Conservation (phyloP, 2,797 vertebrate species). For the Bradypodion pumilum region DNA sequence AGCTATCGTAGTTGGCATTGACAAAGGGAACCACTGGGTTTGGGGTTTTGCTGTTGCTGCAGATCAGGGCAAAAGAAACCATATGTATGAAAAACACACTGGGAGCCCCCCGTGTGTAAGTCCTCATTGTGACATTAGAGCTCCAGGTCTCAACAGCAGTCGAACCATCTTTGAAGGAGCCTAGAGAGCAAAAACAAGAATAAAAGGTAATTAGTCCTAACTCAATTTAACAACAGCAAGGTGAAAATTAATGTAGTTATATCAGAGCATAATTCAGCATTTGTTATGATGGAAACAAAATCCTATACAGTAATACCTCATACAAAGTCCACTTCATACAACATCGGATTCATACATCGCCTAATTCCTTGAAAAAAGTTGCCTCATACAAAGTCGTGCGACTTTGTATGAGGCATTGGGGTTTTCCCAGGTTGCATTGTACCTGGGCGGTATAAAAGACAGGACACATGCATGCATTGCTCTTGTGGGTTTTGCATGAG, state of each 20-base stretch:
- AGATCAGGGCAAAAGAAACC: conserved; percentile 80
- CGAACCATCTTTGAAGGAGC: conserved; percentile 84
- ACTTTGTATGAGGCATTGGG: no score
- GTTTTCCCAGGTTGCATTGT: no score
- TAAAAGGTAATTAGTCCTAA: neutral
- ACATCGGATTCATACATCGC: no score
- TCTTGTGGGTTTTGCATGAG: no score
- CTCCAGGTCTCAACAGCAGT: conserved; percentile 75
- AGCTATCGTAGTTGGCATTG: conserved; percentile 91
- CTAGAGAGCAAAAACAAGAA: conserved; percentile 55
- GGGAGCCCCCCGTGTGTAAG: conserved; percentile 94
- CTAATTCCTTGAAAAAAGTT: no score
- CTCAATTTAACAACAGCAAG: conserved; percentile 34
- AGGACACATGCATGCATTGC: no score
- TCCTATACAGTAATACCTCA: no score
- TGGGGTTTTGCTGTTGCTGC: conserved; percentile 70
- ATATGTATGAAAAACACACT: conserved; percentile 94
- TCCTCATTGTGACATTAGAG: conserved; percentile 95
- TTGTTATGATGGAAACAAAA: neutral
- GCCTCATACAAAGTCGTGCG: no score
- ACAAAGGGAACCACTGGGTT: conserved; percentile 86
- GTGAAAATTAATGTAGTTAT: neutral
- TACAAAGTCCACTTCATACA: no score
- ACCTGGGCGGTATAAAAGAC: no score
- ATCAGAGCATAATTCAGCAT: neutral